These are phyloP conservation scores for Leuciscus waleckii DNA, from an alignment of 2,797 vertebrate species.

Conservation along the genomic window DNA sequence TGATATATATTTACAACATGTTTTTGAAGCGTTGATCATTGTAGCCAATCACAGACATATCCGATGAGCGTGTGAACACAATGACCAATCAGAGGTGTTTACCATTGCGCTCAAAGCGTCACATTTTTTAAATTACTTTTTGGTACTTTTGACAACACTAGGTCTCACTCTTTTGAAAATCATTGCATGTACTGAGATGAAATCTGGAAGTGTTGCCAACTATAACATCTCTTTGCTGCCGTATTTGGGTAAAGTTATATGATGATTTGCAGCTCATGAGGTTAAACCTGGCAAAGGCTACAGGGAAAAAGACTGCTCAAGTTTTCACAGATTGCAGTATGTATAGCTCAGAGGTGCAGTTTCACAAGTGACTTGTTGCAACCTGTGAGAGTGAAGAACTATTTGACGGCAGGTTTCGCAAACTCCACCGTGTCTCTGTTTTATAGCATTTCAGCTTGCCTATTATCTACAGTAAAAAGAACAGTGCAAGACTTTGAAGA, in stretches of 20 bases:
- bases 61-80: too few relatives aligned
- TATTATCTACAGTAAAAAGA: not conserved
- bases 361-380: constrained; percentile 17
- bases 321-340: not conserved
- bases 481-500: not conserved
- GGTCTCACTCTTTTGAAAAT: not conserved
- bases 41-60: too few relatives aligned
- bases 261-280: not conserved
- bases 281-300: not conserved
- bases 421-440: constrained; percentile 16
- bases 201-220: constrained; percentile 11
- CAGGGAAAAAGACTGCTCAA: not conserved
- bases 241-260: constrained; percentile 4
- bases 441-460: not conserved
- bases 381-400: constrained; percentile 11
- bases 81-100: too few relatives aligned
- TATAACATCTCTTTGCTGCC: not conserved
- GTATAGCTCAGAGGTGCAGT: not conserved
- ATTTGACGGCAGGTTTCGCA: not conserved
- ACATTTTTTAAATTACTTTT: too few relatives aligned
- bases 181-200: not conserved
- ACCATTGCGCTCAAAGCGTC: too few relatives aligned
- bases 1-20: too few relatives aligned
- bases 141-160: too few relatives aligned
- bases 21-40: too few relatives aligned